These are phyloP conservation scores for Zaprionus inermis DNA, from an alignment of 1,140 invertebrate genomes.

Conservation along the genomic window DNA sequence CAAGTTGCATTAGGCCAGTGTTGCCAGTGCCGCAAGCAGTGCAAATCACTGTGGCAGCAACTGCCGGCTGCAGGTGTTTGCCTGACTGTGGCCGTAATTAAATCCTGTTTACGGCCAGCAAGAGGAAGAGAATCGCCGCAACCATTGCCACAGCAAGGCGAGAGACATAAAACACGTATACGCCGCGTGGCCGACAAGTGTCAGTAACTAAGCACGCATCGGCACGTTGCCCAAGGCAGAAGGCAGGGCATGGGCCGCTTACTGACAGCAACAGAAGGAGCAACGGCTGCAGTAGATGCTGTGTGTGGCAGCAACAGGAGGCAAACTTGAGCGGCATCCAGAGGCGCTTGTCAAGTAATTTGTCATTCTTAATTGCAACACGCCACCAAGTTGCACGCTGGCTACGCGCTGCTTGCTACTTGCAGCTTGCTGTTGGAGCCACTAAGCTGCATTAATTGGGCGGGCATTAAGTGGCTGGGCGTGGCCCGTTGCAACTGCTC, in stretches of 20 bases:
- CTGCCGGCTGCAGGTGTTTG: conserved; percentile 2
- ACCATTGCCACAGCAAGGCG: too few species aligned
- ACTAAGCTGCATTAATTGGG: conserved; percentile 61
- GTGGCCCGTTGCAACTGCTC: background rate
- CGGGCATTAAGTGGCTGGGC: conserved; percentile 50
- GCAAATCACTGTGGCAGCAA: conserved; percentile 6
- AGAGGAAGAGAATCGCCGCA: conserved; percentile 11
- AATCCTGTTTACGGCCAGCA: conserved; percentile 30
- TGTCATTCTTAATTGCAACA: conserved; percentile 67
- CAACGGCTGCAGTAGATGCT: background rate
- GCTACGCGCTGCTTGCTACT: conserved; percentile 13
- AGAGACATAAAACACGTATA: conserved; percentile 12
- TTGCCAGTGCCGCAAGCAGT: background rate
- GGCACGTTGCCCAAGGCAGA: conserved; percentile 9
- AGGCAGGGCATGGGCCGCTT: background rate
- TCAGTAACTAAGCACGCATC: conserved; percentile 50
- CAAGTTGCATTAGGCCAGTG: background rate
- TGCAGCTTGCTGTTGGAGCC: conserved; percentile 3
- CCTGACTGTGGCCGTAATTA: conserved; percentile 17
- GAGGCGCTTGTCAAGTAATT: conserved; percentile 65
- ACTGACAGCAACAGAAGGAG: conserved; percentile 16
- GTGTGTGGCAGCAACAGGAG: conserved; percentile 7
- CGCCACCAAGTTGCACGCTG: conserved; percentile 52
- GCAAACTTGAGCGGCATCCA: conserved; percentile 31
- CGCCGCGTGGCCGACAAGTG: conserved; percentile 34